Evolutionary conservation across 2,797 vertebrate species (phyloP), one percentile per base, ranked within the genome.

Genomic region (Acrossocheilus wenchowensis): DNA sequence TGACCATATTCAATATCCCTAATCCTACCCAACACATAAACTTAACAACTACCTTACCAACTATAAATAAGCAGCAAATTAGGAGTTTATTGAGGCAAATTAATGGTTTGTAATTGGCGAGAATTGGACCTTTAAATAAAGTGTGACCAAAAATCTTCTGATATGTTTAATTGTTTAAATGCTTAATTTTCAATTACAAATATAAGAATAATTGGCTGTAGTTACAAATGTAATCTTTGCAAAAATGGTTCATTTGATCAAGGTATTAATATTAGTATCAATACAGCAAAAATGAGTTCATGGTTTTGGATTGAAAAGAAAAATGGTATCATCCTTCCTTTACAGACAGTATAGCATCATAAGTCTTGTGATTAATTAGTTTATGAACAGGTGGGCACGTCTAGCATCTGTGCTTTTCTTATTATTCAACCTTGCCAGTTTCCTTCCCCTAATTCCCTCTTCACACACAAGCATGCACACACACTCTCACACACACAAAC

Each of bases 341-440:
- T 26, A 43, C 7, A 79, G 14, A 26, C 36, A 78, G 77, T 26
- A 78, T 26, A 26, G 36, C 39, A 79, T 79, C 54, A 79, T 43
- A 45, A 64, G 78, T 64, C 23, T 79, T 79, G 45, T 50, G 45
- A 87, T 82, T 82, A 85, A 86, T 90, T 89, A 84, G 81, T 87
- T 87, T 82, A 87, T 90, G 81, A 89, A 86, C 86, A 89, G 84
- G 89, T 84, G 84, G 72, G 78, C 73, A 87, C 52, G 50, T 82
- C 86, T 87, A 86, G 75, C 87, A 86, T 89, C 73, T 84, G 80
- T 88, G 84, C 78, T 86, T 90, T 90, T 88, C 81, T 82, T 85
- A 88, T 83, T 90, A 82, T 89, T 89, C 84, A 88, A 82, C 84
- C 80, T 86, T 90, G 84, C 87, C 68, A 80, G 81, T 36, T 86